phyloP scores from a whole-genome alignment of 2,113 vertebrate species.

The Sorex fumeus region DNA sequence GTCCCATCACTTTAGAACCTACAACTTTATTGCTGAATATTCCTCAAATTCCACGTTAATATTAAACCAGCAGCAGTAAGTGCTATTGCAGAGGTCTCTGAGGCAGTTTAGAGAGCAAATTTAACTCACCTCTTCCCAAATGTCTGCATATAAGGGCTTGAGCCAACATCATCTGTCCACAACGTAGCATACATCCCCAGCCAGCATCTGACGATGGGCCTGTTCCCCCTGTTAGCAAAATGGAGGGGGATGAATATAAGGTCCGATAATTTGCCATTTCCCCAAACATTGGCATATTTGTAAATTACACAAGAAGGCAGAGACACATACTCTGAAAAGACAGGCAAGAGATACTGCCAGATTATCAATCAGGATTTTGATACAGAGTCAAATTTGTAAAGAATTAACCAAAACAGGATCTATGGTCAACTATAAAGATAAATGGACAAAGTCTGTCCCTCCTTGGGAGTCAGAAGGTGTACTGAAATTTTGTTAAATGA shows the following conservation, averaged over 20 bases:
- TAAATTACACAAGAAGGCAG: slow-evolving; percentile 36
- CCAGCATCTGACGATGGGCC: slow-evolving; percentile 97
- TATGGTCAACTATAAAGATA: slow-evolving; percentile 54
- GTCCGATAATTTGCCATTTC: slow-evolving; percentile 40
- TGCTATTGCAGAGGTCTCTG: background rate
- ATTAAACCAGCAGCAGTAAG: background rate
- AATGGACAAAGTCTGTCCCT: slow-evolving; percentile 52
- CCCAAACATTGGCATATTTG: slow-evolving; percentile 30
- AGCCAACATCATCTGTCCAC: slow-evolving; percentile 99
- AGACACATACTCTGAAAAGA: slow-evolving; percentile 42
- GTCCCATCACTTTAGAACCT: slow-evolving; percentile 39
- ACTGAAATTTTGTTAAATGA: slow-evolving; percentile 37
- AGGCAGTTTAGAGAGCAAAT: slow-evolving; percentile 8
- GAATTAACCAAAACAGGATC: slow-evolving; percentile 51
- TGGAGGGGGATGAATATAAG: background rate
- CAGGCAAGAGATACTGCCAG: slow-evolving; percentile 8
- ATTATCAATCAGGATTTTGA: slow-evolving; percentile 21
- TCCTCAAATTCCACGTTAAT: slow-evolving; percentile 11
- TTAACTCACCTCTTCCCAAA: slow-evolving; percentile 94
- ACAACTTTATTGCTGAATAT: background rate
- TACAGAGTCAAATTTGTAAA: slow-evolving; percentile 39
- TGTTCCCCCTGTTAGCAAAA: slow-evolving; percentile 92
- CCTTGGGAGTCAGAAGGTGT: slow-evolving; percentile 39
- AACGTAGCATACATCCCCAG: slow-evolving; percentile 99
- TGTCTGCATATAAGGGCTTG: slow-evolving; percentile 96